Conservation (phyloP, 2,113 vertebrate species). For the rabbit (Oryctolagus cuniculus) region DNA sequence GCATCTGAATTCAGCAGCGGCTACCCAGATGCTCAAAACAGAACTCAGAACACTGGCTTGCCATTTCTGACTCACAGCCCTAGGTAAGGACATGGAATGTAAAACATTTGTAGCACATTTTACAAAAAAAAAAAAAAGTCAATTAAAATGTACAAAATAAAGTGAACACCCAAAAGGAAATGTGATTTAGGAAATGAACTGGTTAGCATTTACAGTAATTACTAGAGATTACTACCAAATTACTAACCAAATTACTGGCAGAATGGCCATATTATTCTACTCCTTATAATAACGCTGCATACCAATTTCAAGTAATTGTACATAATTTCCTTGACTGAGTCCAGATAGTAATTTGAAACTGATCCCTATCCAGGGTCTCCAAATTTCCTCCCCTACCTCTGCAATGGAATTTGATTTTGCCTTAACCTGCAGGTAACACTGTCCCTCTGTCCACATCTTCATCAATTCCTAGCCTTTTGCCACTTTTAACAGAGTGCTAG, state of each 20-base stretch:
- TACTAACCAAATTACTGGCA: constrained; percentile 80
- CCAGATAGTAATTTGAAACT: constrained; percentile 75
- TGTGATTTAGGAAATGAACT: constrained; percentile 80
- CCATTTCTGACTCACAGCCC: background rate
- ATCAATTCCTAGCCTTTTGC: background rate
- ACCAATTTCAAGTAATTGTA: constrained; percentile 70
- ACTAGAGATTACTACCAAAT: constrained; percentile 82
- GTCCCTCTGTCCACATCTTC: accelerated
- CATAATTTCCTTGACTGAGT: constrained; percentile 74
- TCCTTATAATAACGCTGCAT: constrained; percentile 74
- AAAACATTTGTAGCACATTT: constrained; percentile 68
- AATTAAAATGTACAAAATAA: constrained; percentile 77
- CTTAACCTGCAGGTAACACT: constrained; percentile 41
- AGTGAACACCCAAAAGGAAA: constrained; percentile 76
- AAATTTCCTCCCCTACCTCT: background rate
- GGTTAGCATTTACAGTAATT: constrained; percentile 85
- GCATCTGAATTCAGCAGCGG: constrained; percentile 41
- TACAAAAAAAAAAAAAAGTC: constrained; percentile 75
- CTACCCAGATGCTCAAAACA: background rate
- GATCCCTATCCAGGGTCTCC: constrained; percentile 10
- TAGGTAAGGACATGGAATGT: constrained; percentile 59
- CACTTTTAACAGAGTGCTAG: background rate
- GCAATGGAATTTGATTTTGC: background rate
- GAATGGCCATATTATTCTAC: constrained; percentile 78
- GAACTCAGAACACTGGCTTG: background rate